These are phyloP conservation scores for Phalacrocorax carbo DNA, from an alignment of 2,113 vertebrate species.

Conservation along the genomic window DNA sequence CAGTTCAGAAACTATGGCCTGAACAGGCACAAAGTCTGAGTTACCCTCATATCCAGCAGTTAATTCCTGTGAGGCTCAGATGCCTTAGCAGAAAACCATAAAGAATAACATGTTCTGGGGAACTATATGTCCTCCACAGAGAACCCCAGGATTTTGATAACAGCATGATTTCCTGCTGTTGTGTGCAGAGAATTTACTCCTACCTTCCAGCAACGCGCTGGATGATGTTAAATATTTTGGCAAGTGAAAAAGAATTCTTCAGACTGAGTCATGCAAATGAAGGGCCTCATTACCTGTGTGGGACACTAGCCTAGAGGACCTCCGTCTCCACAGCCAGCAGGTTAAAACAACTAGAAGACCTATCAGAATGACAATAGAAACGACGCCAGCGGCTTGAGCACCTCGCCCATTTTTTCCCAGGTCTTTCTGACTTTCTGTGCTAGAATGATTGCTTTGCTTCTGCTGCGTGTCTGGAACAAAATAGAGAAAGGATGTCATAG, in stretches of 20 bases:
- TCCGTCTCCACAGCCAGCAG: conserved; percentile 10
- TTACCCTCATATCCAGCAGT: neutral
- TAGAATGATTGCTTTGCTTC: neutral
- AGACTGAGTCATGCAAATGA: neutral
- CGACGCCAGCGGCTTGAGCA: conserved; percentile 14
- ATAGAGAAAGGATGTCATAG: neutral
- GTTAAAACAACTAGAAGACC: neutral
- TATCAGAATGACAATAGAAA: neutral
- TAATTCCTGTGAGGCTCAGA: neutral
- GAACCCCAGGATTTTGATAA: neutral
- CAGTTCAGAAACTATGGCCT: neutral
- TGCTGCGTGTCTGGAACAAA: neutral
- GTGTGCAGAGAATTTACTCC: neutral
- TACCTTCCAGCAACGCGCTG: fast-evolving
- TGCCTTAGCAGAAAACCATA: neutral
- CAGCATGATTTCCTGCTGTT: neutral
- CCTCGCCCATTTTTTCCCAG: neutral
- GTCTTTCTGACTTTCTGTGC: neutral
- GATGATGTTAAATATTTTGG: neutral
- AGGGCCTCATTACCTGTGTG: conserved; percentile 40
- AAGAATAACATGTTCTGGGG: neutral
- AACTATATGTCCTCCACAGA: neutral
- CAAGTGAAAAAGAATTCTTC: neutral
- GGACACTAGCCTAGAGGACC: neutral
- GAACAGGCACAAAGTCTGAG: neutral